Base-by-base conservation (phyloP, 1,140 invertebrate genomes). In the Drosophila persimilis region DNA sequence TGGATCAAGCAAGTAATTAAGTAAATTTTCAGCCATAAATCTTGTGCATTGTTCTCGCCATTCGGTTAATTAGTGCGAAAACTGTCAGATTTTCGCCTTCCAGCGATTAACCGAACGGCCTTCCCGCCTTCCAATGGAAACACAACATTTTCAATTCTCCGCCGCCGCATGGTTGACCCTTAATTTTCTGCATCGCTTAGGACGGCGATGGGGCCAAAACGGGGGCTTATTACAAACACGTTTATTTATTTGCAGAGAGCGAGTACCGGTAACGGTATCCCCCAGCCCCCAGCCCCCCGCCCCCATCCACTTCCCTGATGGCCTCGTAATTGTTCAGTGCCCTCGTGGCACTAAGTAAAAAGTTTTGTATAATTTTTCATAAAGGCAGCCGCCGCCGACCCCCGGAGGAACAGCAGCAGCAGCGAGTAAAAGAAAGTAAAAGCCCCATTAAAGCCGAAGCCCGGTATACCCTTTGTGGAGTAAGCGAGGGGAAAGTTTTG, bases 301-400 rank as follows among this genome's bases (percentile, higher is more conserved):
- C 17, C 8, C 43, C 39, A 6, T 5, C 47, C 3, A 1, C 29
- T 35, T 1, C 39, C 26, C 66, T 65, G 57, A 65, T 77, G 74
- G 61, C 65, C 80, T 76, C 71, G 59, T 76, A 83, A 84, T 84
- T 84, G 80, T 79, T 83, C 45, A 58, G 62, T 58, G 72, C 59
- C 65, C 72, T 58, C 59, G 55, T 44, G 41, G 39, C 62, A 84
- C 80, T 84, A 84, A 84, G 80, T 84, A 84, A 84, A 85, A 84
- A 85, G 80, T 84, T 84, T 84, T 76, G 80, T 84, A 85, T 85
- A 84, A 84, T 85, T 84, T 84, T 84, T 85, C 72, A 84, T 79
- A 84, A 84, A 79, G 71, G 62, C 72, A 66, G 50, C 54, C 63
- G 54, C 15, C 31, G 47, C 35, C 35, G 35, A 39, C 11, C 35